Percentiles rank a stretch among this genome's conserved stretches.
Evolutionary conservation across 2,888 invertebrate genomes (phyloP).

Genomic region (Celastrina argiolus): DNA sequence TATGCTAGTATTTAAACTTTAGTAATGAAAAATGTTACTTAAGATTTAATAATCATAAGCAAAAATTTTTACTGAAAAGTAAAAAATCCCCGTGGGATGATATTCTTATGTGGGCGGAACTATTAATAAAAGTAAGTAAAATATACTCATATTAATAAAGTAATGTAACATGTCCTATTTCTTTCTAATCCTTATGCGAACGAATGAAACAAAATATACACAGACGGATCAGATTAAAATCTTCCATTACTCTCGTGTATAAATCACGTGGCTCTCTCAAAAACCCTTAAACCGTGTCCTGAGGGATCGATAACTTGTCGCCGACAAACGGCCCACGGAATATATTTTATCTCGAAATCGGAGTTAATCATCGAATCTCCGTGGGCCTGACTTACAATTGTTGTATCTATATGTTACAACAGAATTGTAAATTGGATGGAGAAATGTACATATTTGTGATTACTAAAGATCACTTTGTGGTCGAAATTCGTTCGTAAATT

Average conservation of each 20-base stretch:
- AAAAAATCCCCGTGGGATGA: too few relatives aligned
- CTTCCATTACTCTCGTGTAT: background rate
- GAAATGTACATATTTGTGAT: too few relatives aligned
- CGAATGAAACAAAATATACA: background rate
- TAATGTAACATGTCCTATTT: background rate
- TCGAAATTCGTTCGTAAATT: too few relatives aligned
- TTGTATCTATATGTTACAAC: too few relatives aligned
- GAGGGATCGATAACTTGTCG: background rate
- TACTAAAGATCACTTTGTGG: too few relatives aligned
- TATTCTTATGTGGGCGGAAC: too few relatives aligned
- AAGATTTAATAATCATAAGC: too few relatives aligned
- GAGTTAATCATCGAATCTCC: background rate
- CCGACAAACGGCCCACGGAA: background rate
- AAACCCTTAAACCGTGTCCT: constrained; percentile 4
- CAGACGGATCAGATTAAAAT: background rate
- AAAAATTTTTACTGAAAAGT: too few relatives aligned
- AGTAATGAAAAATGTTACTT: too few relatives aligned
- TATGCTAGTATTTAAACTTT: too few relatives aligned
- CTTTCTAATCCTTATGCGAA: background rate
- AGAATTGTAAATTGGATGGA: too few relatives aligned
- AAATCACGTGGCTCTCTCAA: background rate
- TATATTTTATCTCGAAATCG: background rate
- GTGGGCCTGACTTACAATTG: background rate
- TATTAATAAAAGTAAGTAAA: too few relatives aligned
- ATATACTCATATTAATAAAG: background rate